Evolutionary conservation across 2,888 invertebrate genomes (phyloP).

Genomic region (Drosophila bunnanda): DNA sequence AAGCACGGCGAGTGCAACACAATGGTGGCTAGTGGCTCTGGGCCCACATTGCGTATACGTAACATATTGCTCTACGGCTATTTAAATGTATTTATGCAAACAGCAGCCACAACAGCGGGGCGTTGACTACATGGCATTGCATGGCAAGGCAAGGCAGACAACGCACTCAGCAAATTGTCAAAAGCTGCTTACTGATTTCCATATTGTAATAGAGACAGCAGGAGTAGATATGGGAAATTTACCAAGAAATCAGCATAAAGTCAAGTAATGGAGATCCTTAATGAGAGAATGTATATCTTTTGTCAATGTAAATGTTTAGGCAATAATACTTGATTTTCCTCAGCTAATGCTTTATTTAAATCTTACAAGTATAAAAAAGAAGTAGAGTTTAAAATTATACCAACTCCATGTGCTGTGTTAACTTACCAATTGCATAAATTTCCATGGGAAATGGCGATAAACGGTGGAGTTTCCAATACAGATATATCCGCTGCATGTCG

Average conservation of each 20-base stretch:
- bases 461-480: slow-evolving; percentile 8
- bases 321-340: background rate
- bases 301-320: background rate
- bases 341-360: background rate
- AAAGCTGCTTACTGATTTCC: slow-evolving; percentile 63
- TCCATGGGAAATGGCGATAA: slow-evolving; percentile 7
- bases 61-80: slow-evolving; percentile 70
- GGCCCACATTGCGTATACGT: slow-evolving; percentile 65
- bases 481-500: slow-evolving; percentile 6
- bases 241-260: background rate
- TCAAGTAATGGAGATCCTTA: background rate
- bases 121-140: slow-evolving; percentile 20
- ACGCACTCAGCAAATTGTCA: slow-evolving; percentile 73
- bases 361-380: background rate
- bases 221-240: background rate
- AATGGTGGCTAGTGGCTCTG: slow-evolving; percentile 42
- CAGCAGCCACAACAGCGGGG: slow-evolving; percentile 29
- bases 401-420: slow-evolving; percentile 8
- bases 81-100: slow-evolving; percentile 77
- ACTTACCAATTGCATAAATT: slow-evolving; percentile 1
- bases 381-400: background rate
- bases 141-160: slow-evolving; percentile 27
- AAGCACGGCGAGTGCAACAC: background rate
- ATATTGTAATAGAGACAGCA: slow-evolving; percentile 10
- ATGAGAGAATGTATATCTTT: background rate